phyloP scores from a whole-genome alignment of 1,140 invertebrate species.

The Penaeus chinensis region DNA sequence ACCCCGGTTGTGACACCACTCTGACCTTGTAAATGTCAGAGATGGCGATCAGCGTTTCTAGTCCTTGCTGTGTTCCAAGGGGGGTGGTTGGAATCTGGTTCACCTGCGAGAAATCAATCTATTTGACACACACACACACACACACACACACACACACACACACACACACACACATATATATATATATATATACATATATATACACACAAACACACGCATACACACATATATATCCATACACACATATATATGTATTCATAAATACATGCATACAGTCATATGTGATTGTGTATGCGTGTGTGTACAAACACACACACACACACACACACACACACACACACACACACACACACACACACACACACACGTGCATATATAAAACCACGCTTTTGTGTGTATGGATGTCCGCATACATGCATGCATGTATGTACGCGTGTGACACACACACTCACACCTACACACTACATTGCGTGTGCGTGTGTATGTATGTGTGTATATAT shows the following conservation, averaged over 20 bases:
- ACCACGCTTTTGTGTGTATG: background rate
- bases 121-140: too few relatives aligned
- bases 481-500: background rate
- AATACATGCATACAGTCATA: too few relatives aligned
- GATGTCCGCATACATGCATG: background rate
- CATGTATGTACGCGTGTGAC: background rate
- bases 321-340: background rate
- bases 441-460: background rate
- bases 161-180: too few relatives aligned
- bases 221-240: background rate
- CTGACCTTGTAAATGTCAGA: too few relatives aligned
- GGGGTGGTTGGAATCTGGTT: too few relatives aligned
- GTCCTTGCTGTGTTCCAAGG: too few relatives aligned
- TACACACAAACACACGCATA: background rate
- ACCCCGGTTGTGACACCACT: too few relatives aligned
- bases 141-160: too few relatives aligned
- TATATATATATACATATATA: too few relatives aligned
- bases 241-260: background rate
- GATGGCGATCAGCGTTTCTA: too few relatives aligned
- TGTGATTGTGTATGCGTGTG: too few relatives aligned
- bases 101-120: too few relatives aligned
- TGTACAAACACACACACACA: background rate
- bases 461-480: background rate
- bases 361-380: background rate
- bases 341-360: background rate